Percentiles rank a stretch among this genome's conserved stretches.
Evolutionary conservation across 2,113 vertebrate genomes (phyloP).

Genomic region (Pangasianodon hypophthalmus): DNA sequence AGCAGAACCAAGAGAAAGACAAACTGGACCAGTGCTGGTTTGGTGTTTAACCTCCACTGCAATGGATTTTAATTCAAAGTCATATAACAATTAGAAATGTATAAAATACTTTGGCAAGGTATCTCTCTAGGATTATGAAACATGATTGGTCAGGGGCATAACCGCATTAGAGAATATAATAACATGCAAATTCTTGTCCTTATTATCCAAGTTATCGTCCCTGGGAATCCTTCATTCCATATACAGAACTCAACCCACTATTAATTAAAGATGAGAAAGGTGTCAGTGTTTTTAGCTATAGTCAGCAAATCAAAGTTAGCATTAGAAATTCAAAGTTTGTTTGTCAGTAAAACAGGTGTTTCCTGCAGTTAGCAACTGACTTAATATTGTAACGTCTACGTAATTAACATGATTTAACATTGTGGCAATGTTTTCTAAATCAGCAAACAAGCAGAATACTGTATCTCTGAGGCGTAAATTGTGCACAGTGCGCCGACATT

Average conservation of each 20-base stretch:
- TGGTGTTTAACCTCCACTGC: not conserved
- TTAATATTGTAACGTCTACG: too few relatives aligned
- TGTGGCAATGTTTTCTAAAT: too few relatives aligned
- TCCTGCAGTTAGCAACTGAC: too few relatives aligned
- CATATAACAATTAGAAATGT: not conserved
- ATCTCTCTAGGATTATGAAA: not conserved
- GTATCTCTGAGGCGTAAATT: not conserved
- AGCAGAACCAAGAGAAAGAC: not conserved
- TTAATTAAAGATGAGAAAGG: not conserved
- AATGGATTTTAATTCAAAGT: not conserved
- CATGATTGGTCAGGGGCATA: not conserved
- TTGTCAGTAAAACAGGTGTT: too few relatives aligned
- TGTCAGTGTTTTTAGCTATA: not conserved
- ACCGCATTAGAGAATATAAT: not conserved
- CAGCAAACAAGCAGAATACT: not conserved
- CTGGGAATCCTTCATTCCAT: not conserved
- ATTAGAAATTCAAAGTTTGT: too few relatives aligned
- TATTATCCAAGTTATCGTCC: too few relatives aligned
- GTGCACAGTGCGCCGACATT: too few relatives aligned
- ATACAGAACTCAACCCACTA: not conserved
- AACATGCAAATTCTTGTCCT: not conserved
- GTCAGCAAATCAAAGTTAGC: too few relatives aligned
- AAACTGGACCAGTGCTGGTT: not conserved
- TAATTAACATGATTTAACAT: too few relatives aligned
- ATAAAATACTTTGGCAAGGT: not conserved